phyloP scores from a whole-genome alignment of 2,797 vertebrate species.

The Nothura maculosa region DNA sequence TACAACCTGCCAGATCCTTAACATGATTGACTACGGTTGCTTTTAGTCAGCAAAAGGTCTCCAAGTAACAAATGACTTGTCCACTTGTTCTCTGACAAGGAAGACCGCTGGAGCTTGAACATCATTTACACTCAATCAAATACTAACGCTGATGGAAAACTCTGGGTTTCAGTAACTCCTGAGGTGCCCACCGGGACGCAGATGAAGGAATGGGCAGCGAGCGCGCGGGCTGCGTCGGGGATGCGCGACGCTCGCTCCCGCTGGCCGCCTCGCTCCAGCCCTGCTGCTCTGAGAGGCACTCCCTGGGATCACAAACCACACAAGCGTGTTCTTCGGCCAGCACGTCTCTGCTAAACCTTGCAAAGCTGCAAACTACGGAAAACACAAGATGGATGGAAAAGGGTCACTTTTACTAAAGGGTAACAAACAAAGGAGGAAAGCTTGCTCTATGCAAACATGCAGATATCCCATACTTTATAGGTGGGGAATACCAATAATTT shows the following conservation, averaged over 20 bases:
- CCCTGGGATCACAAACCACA: background rate
- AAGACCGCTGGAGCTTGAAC: background rate
- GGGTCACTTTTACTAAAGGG: background rate
- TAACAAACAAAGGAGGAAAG: background rate
- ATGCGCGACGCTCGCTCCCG: background rate
- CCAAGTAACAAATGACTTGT: conserved; percentile 53
- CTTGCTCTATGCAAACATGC: background rate
- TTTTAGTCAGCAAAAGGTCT: conserved; percentile 63
- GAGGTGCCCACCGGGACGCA: background rate
- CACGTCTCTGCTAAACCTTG: background rate
- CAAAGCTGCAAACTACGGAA: background rate
- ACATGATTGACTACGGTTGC: conserved; percentile 58
- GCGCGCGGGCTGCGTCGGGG: background rate
- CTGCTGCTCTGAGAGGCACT: background rate
- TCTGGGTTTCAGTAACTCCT: background rate
- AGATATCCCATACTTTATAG: background rate
- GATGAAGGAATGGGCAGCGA: background rate
- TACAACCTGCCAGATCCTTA: conserved; percentile 51
- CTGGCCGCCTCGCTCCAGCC: background rate
- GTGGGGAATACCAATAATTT: background rate
- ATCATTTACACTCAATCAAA: conserved; percentile 38
- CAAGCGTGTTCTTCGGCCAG: background rate
- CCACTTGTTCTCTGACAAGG: conserved; percentile 52
- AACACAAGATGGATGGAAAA: background rate
- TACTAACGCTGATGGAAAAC: conserved; percentile 52